Base-by-base conservation (phyloP, 2,888 invertebrate genomes). In the Andrena flavipes region DNA sequence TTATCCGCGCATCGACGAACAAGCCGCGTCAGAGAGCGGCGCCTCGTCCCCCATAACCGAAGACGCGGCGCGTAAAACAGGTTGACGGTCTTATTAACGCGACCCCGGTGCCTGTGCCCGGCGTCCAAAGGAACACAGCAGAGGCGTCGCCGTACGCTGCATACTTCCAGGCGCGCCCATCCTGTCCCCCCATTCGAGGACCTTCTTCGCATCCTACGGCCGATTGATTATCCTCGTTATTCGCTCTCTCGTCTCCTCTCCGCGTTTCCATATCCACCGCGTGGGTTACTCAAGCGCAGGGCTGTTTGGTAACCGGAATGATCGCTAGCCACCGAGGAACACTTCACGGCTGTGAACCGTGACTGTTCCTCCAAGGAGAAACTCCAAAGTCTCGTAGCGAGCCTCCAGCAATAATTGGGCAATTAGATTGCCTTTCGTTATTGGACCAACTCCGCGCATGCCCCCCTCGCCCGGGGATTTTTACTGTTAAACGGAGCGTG, bases 161-260 rank as follows among this genome's bases (percentile, higher is more conserved):
- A 89, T 89, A 88, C 91, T 91, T 90, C 88, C 91, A 80, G 88
- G 85, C 92, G 89, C 92, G 90, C 91, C 91, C 91, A 92, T 92
- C 91, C 91, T 91, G 91, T 87, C 84, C 84, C 84, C 35, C 80
- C 84, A 76, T 2, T 1, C 26, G 84, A 85, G 76, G 76, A 87
- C 83, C 26, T 13, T 83, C 80, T 80, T 82, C 56, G 72, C 91
- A 77, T 91, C 91, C 90, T 90, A 91, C 91, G 87, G 85, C 80
- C 88, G 83, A 87, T 88, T 87, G 88, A 91, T 89, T 89, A 90
- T 91, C 84, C 86, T 88, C 87, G 87, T 90, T 90, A 90, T 84
- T 79, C 88, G 69, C 76, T 49, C 70, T 75, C 67, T 26, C 79
- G 20, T 79, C 35, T 72, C 13, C 42, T 13, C 70, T 29, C 16